Base-by-base conservation (phyloP, 2,797 vertebrate genomes). In the Hydrophis major region DNA sequence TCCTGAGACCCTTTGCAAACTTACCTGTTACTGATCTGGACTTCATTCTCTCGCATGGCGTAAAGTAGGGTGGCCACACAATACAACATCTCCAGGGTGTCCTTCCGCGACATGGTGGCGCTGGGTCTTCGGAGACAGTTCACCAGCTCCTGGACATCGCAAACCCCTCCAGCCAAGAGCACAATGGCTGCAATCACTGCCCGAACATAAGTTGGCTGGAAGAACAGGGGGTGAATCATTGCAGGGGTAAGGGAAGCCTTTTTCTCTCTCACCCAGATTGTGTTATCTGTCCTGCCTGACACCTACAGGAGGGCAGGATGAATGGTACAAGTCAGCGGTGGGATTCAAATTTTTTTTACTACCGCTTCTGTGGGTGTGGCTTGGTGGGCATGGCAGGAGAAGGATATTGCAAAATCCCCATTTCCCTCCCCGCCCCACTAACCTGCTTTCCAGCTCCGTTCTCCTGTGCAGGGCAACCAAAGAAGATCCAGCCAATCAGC, bases 21-120 rank as follows among this genome's bases (percentile, higher is more conserved):
- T 92, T 95, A 99, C 99, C 98, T 98, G 97, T 97, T 98, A 42
- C 98, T 98, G 91, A 99, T 97, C 10, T 90, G 59, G 5, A 99
- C 96, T 0, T 94, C 88, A 89, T 87, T 97, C 93, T 98, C 97
- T 86, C 97, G 97, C 96, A 99, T 97, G 11, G 98, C 98, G 0
- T 98, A 97, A 3, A 99, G 96, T 92, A 99, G 95, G 0, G 96
- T 98, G 2, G 98, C 98, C 50, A 98, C 95, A 94, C 98, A 98
- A 97, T 98, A 98, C 0, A 99, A 97, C 10, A 95, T 97, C 97
- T 99, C 99, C 0, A 96, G 98, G 95, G 98, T 88, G 0, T 98
- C 98, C 0, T 94, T 93, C 6, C 96, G 0, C 0, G 97, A 97
- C 59, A 98, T 95, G 50, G 98, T 96, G 92, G 92, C 98, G 91